Percentiles rank a stretch among this genome's conserved stretches.
phyloP scores from a whole-genome alignment of 2,888 invertebrate genomes.

The Drosophila antonietae region DNA sequence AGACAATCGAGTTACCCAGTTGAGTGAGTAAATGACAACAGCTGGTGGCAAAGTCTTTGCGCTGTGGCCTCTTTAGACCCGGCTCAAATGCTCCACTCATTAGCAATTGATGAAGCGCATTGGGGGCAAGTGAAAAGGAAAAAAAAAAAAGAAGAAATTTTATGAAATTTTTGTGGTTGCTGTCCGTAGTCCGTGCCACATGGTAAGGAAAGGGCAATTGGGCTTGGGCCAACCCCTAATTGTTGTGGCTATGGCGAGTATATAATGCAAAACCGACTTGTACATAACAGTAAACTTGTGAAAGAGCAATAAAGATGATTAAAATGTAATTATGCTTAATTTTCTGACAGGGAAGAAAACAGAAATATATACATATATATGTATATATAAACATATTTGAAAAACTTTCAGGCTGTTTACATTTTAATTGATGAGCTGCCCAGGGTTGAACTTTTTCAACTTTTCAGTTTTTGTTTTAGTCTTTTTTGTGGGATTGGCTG shows the following conservation, averaged over 20 bases:
- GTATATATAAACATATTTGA: neutral
- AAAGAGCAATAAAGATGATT: constrained; percentile 83
- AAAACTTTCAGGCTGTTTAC: constrained; percentile 45
- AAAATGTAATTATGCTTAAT: constrained; percentile 82
- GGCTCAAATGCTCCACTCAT: constrained; percentile 58
- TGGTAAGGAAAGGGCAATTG: constrained; percentile 65
- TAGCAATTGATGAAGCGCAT: constrained; percentile 76
- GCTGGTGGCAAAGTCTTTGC: constrained; percentile 50
- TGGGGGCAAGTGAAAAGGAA: constrained; percentile 4
- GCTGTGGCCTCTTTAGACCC: constrained; percentile 14
- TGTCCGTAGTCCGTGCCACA: constrained; percentile 37
- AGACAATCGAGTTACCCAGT: constrained; percentile 10
- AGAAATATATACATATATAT: constrained; percentile 7
- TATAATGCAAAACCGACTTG: constrained; percentile 60
- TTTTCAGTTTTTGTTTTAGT: constrained; percentile 40
- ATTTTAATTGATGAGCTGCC: constrained; percentile 73
- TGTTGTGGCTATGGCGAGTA: constrained; percentile 58
- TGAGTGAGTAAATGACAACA: constrained; percentile 66
- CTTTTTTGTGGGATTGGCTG: neutral
- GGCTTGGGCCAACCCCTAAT: constrained; percentile 73
- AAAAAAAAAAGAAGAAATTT: constrained; percentile 55
- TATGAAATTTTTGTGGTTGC: constrained; percentile 78
- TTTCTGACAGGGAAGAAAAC: constrained; percentile 50
- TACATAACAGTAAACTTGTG: constrained; percentile 76
- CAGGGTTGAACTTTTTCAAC: constrained; percentile 75